A percentile compares a stretch with the other conserved stretches of the same genome.
These are phyloP conservation scores for Scelioninae gen. 2 DNA, from an alignment of 2,888 invertebrate genomes.

Conservation along the genomic window DNA sequence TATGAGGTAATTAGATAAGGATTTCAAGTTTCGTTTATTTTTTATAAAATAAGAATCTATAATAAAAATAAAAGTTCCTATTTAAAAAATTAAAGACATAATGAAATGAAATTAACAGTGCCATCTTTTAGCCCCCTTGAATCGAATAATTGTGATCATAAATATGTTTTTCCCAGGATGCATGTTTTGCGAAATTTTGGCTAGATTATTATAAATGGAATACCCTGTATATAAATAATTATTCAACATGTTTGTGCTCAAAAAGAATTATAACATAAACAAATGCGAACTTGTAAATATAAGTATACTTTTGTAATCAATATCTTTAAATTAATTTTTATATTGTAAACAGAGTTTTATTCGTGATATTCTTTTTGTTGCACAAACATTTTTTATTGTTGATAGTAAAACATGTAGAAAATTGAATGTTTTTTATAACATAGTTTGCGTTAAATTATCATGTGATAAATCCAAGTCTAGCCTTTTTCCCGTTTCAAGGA, in stretches of 20 bases:
- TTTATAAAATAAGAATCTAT: too few species aligned
- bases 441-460: conserved; percentile 34
- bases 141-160: too few species aligned
- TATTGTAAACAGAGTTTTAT: conserved; percentile 29
- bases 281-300: conserved; percentile 35
- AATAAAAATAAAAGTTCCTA: too few species aligned
- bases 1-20: too few species aligned
- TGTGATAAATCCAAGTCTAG: conserved; percentile 55
- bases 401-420: conserved; percentile 32
- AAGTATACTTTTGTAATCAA: conserved; percentile 41
- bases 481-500: conserved; percentile 40
- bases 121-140: too few species aligned
- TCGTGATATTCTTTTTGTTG: conserved; percentile 34
- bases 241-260: conserved; percentile 35
- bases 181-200: too few species aligned
- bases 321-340: conserved; percentile 36
- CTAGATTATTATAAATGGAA: too few species aligned
- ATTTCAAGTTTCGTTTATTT: too few species aligned
- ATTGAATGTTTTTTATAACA: conserved; percentile 32
- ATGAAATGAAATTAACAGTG: too few species aligned
- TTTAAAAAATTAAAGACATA: too few species aligned
- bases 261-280: conserved; percentile 29
- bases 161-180: too few species aligned
- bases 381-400: conserved; percentile 42
- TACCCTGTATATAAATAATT: background rate